Evolutionary conservation across 2,888 invertebrate species (phyloP), one percentile per base, ranked within the genome.

Genomic region (Tortricodes alternella): DNA sequence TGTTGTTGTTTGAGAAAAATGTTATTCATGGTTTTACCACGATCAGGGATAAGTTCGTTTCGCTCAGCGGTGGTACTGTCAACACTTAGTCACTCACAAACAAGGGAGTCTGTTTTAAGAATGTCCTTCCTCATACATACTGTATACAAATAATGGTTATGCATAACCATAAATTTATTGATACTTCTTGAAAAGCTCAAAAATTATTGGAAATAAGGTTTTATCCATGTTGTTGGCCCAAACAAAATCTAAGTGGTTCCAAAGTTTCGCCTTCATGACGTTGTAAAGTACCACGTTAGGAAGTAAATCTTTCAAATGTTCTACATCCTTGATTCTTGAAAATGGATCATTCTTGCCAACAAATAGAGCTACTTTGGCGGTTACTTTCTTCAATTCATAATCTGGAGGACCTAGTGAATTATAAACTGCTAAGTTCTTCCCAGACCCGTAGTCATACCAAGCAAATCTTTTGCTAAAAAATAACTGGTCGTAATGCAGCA

Each of bases 331-430:
- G 6, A 76, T 11, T 0, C 69, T 63, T 0, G 92, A 84, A 13
- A 93, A 64, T 71, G 83, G 87, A 62, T 93, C 94, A 37, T 92
- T 90, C 0, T 71, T 76, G 3, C 91, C 91, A 52, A 83, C 89
- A 58, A 91, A 84, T 9, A 93, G 62, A 6, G 71, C 76, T 8
- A 71, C 58, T 41, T 61, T 68, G 73, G 73, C 74, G 0, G 63
- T 70, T 6, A 76, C 71, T 19, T 68, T 71, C 0, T 24, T 52
- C 34, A 76, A 43, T 37, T 74, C 62, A 43, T 74, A 78, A 23
- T 60, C 57, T 0, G 74, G 73, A 21, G 74, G 66, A 1, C 5
- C 7, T 0, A 34, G 23, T 6, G 63, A 44, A 1, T 64, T 63
- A 21, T 75, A 75, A n/a, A 62, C n/a, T 11, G 61, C 58, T 1